Evolutionary conservation across 2,113 vertebrate species (phyloP), one percentile per base, ranked within the genome.

Genomic region (Pungitius pungitius): DNA sequence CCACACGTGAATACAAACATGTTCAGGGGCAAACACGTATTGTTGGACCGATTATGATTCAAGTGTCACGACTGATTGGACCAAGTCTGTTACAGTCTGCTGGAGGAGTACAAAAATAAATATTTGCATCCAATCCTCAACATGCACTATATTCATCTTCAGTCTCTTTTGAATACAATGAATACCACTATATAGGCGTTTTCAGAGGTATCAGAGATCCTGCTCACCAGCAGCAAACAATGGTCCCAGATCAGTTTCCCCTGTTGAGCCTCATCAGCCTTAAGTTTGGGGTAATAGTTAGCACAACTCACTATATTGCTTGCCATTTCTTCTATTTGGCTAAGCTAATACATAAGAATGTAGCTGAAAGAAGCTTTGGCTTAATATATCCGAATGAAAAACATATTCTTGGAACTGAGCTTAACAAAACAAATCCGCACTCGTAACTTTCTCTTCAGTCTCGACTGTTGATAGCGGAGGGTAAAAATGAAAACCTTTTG

Each of bases 1-100:
- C 49, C 18, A 47, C 42, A 76, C 39, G 39, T 74, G 51, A 52
- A 61, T 51, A 55, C 24, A 33, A 60, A 66, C 24, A 47, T 63
- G 15, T 65, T 75, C 20, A 59, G 20, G 22, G 62, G 54, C 33
- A 45, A 65, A 62, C 24, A 20, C 0, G 2, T 27, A 15, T 30
- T 39, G 18, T 20, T 60, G 11, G 71, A 42, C 4, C 75, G 73
- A 75, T 82, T 65, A 35, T 33, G 15, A 71, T 70, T 56, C 20
- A 27, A 67, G 62, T 42, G 56, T 60, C 11, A 12, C 20, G 43
- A 40, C 42, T 57, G 55, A 66, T 47, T 63, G 43, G 30, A 58
- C 27, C 15, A 49, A 60, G 43, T 42, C 22, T 39, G 2, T 57
- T n/a, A 40, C 33, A 26, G 37, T 74, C 40, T 77, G 62, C 9